A percentile compares a stretch with the other conserved stretches of the same genome.
These are phyloP conservation scores for Heteractis magnifica DNA, from an alignment of 92 coral and sea anemone species.

Conservation along the genomic window DNA sequence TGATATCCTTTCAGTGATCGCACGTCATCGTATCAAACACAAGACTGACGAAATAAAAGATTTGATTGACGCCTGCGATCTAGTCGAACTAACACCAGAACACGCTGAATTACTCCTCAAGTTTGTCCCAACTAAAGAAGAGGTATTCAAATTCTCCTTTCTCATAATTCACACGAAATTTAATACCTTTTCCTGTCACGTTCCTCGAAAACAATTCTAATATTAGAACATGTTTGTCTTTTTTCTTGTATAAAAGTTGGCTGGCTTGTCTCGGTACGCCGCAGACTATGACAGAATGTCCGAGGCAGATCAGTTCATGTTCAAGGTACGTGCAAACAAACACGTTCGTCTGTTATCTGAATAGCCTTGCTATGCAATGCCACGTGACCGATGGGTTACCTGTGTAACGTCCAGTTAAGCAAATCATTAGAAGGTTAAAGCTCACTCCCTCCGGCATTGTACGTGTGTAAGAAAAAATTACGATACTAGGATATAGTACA, in stretches of 20 bases:
- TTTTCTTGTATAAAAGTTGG: not conserved
- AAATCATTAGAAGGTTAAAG: no score
- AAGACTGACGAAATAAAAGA: constrained; percentile 71
- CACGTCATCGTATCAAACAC: constrained; percentile 91
- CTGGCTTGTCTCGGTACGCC: constrained; percentile 15
- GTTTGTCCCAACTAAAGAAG: constrained; percentile 94
- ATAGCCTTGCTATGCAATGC: not conserved
- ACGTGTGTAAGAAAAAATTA: not conserved
- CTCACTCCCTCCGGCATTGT: not conserved
- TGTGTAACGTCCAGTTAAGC: no score
- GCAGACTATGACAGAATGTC: constrained; percentile 17
- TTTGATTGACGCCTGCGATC: constrained; percentile 78
- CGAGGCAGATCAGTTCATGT: constrained; percentile 23
- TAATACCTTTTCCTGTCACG: not conserved
- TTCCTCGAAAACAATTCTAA: no score
- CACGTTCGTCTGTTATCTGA: not conserved
- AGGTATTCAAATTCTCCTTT: constrained; percentile 51
- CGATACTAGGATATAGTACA: not conserved
- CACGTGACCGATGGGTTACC: no score
- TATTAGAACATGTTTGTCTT: not conserved
- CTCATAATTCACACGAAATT: not conserved
- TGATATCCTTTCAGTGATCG: constrained; percentile 68
- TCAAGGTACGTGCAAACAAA: constrained; percentile 6
- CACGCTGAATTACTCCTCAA: constrained; percentile 93
- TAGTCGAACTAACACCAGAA: constrained; percentile 89